phyloP scores from a whole-genome alignment of 1,140 invertebrate genomes.

The Cotesia glomerata region DNA sequence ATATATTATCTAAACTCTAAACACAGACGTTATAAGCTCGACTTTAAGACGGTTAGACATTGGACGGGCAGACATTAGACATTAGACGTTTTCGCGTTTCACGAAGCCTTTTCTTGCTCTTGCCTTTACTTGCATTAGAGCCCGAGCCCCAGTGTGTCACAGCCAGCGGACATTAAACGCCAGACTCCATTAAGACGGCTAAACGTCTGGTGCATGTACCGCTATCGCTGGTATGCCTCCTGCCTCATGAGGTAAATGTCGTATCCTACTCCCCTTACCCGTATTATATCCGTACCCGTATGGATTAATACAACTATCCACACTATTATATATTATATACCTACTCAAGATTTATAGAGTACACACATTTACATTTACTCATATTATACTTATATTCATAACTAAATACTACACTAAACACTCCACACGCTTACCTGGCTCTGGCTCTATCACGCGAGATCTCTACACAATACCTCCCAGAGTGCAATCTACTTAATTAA shows the following conservation, averaged over 20 bases:
- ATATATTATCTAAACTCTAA: no score
- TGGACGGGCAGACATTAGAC: not conserved
- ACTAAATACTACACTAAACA: no score
- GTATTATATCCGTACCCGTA: not conserved
- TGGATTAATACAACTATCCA: no score
- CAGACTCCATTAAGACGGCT: not conserved
- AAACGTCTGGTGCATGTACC: not conserved
- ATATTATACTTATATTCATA: no score
- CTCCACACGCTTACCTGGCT: no score
- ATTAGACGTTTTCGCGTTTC: conserved; percentile 8
- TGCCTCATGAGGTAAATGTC: not conserved
- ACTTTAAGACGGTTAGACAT: not conserved
- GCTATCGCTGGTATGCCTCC: not conserved
- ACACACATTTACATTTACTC: no score
- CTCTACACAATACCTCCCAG: conserved; percentile 26
- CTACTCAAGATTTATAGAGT: no score
- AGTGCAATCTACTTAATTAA: conserved; percentile 43
- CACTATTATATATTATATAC: no score
- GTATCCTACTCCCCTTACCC: not conserved
- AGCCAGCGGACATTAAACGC: conserved; percentile 2
- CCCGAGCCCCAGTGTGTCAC: not conserved
- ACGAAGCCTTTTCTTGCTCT: conserved; percentile 1
- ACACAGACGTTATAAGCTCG: no score
- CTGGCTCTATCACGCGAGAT: conserved; percentile 33
- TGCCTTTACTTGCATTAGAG: no score